Conservation (phyloP, 2,888 invertebrate genomes). For the Machimus rusticus region DNA sequence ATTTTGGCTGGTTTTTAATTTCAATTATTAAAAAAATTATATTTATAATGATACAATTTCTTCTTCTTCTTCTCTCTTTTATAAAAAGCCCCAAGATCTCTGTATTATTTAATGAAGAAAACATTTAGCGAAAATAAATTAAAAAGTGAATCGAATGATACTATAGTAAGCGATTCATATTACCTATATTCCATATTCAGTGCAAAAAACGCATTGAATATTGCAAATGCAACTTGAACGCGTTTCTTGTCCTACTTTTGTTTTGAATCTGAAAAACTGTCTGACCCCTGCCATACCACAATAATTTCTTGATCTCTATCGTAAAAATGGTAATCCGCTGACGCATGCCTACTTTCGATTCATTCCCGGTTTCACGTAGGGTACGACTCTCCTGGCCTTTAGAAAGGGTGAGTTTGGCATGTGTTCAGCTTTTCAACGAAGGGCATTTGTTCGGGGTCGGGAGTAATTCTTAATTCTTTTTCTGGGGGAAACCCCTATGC, state of each 20-base stretch:
- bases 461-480: not conserved
- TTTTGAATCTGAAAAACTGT: not conserved
- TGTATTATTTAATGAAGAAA: too few species aligned
- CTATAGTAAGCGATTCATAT: not conserved
- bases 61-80: too few species aligned
- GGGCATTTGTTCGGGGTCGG: not conserved
- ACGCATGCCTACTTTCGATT: conserved; percentile 30
- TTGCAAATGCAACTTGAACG: not conserved
- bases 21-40: too few species aligned
- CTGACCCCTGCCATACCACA: not conserved
- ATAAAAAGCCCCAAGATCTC: too few species aligned
- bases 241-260: not conserved
- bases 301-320: not conserved
- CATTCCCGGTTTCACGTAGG: not conserved
- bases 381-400: not conserved
- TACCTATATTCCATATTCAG: not conserved
- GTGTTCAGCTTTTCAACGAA: conserved; percentile 7
- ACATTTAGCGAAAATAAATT: too few species aligned
- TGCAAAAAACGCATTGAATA: not conserved
- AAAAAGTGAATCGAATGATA: not conserved
- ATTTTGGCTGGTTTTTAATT: too few species aligned
- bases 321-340: conserved; percentile 39
- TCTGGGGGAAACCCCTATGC: conserved; percentile 8
- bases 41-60: too few species aligned
- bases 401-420: not conserved